Percentiles rank a stretch among this genome's conserved stretches.
These are phyloP conservation scores for Steatornis caripensis DNA, from an alignment of 2,113 vertebrate species.

Conservation along the genomic window DNA sequence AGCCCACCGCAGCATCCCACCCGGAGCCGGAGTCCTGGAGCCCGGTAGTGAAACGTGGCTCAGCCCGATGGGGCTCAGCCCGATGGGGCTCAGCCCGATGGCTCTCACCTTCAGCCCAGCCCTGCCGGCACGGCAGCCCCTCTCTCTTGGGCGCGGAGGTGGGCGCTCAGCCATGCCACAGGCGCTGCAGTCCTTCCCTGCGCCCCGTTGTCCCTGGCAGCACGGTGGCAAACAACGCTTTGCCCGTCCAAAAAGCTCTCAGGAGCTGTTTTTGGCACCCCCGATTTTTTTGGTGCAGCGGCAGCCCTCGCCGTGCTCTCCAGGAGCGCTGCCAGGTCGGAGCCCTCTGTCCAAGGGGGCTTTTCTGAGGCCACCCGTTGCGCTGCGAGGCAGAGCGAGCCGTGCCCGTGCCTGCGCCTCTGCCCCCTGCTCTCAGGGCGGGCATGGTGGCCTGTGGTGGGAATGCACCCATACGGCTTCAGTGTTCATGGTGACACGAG, in stretches of 20 bases:
- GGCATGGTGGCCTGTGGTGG: background rate
- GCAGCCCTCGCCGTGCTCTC: background rate
- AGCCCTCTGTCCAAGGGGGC: background rate
- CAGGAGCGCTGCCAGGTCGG: rapidly evolving
- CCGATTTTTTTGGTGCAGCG: no score
- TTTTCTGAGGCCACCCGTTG: background rate
- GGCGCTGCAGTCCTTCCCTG: background rate
- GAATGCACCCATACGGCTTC: background rate
- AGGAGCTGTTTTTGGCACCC: background rate
- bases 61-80: background rate
- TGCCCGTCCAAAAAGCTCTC: background rate
- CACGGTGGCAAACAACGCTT: background rate
- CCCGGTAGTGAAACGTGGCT: rapidly evolving
- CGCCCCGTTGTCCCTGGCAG: background rate
- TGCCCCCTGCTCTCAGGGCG: background rate
- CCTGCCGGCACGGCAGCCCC: rapidly evolving
- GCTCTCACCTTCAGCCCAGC: background rate
- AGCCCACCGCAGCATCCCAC: background rate
- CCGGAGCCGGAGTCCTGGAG: rapidly evolving
- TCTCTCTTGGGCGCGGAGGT: background rate
- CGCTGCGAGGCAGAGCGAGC: background rate
- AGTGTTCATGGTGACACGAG: background rate
- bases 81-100: background rate
- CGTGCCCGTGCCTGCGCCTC: background rate
- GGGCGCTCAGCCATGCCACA: rapidly evolving